Percentiles rank a stretch among this genome's conserved stretches.
Evolutionary conservation across 2,797 vertebrate genomes (phyloP).

Genomic region (Catharus ustulatus): DNA sequence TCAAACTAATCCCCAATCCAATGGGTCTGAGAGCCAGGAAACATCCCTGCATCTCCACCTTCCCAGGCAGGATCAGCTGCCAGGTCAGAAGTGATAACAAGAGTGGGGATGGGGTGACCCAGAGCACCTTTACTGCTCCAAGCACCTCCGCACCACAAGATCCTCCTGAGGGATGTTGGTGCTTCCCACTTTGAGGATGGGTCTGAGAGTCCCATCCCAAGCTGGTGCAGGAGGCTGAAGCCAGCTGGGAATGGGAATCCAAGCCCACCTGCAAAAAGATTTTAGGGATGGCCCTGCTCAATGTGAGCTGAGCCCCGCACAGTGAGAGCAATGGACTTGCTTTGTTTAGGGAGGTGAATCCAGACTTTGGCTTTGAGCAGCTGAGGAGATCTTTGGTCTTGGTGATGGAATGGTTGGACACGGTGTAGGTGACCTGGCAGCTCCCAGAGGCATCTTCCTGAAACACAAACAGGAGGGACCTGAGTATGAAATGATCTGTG

Average conservation of each 20-base stretch:
- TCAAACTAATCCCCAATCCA: not conserved
- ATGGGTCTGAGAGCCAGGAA: not conserved
- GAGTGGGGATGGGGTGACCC: not conserved
- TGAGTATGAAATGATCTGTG: not conserved
- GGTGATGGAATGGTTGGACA: conserved; percentile 35
- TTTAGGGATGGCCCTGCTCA: not conserved
- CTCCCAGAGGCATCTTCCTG: conserved; percentile 69
- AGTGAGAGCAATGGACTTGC: conserved; percentile 6
- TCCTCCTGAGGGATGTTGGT: not conserved
- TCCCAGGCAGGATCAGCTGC: not conserved
- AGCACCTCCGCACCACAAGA: not conserved
- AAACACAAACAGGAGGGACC: not conserved
- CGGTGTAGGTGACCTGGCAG: conserved; percentile 42
- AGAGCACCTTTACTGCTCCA: not conserved
- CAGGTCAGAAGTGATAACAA: not conserved
- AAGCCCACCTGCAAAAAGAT: not conserved
- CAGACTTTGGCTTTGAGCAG: conserved; percentile 38
- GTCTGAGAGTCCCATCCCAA: not conserved
- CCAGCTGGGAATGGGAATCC: not conserved
- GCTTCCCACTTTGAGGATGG: not conserved
- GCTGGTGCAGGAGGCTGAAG: not conserved
- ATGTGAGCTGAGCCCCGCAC: not conserved
- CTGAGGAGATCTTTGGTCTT: conserved; percentile 71
- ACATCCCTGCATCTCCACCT: not conserved
- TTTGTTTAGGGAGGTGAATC: conserved; percentile 53